Evolutionary conservation across 2,113 vertebrate species (phyloP).

Genomic region (Labeo catla): DNA sequence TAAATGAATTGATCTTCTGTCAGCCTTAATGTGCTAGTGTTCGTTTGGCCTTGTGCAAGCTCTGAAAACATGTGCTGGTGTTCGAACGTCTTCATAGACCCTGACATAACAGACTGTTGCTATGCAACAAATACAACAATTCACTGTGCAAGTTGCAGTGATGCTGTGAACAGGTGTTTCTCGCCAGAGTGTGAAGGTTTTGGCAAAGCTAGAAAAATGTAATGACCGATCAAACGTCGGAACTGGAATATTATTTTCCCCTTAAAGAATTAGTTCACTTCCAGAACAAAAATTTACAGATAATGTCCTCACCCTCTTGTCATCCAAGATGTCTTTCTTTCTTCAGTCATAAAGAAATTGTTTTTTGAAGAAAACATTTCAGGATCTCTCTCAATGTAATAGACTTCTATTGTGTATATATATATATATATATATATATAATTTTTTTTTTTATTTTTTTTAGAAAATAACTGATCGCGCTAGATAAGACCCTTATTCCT

Average conservation of each 20-base stretch:
- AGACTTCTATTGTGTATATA: too few species aligned
- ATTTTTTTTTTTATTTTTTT: too few species aligned
- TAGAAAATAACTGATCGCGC: too few species aligned
- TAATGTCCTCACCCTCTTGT: too few species aligned
- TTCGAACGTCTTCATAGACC: conserved; percentile 17
- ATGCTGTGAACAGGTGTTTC: background rate
- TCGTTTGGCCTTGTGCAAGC: conserved; percentile 40
- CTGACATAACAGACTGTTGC: background rate
- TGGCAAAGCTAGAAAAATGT: background rate
- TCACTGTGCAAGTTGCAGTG: background rate
- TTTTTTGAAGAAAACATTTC: too few species aligned
- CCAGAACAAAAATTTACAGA: too few species aligned
- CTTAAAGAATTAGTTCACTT: too few species aligned
- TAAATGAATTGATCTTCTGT: conserved; percentile 71
- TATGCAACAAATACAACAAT: conserved; percentile 6
- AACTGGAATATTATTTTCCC: background rate
- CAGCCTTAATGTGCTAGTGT: conserved; percentile 63
- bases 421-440: too few species aligned
- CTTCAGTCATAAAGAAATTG: too few species aligned
- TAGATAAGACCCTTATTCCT: too few species aligned
- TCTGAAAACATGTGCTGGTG: conserved; percentile 15
- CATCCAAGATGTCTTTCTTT: too few species aligned
- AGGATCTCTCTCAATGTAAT: too few species aligned
- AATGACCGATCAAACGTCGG: background rate
- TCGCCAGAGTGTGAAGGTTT: background rate